Base-by-base conservation (phyloP, 2,113 vertebrate species). In the Cebidichthys violaceus region DNA sequence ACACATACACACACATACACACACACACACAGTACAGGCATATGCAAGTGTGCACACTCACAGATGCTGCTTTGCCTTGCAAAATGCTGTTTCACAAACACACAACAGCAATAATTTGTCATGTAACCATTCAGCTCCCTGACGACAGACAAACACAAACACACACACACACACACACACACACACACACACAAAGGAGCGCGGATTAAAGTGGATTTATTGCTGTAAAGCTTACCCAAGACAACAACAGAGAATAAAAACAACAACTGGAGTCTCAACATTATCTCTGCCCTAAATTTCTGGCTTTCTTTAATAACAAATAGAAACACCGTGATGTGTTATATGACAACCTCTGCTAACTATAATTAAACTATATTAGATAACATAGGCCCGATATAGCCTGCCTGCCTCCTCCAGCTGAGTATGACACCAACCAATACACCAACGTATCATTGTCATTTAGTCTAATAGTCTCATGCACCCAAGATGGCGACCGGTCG, bases 281-380 rank as follows among this genome's bases (percentile, higher is more conserved):
- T 66, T 0, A 7, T 73, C 29, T 64, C 47, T 60, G 43, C 13
- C 24, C 10, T 37, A 22, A 33, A 75, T 82, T 29, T 75, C 35
- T 8, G n/a, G 4, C 22, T 69, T 47, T 66, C 43, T 75, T 82
- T 50, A 74, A 68, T 54, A 17, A 70, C 2, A 9, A 22, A 29
- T 37, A 31, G 33, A 75, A 66, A 70, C 66, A 72, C 45, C 0
- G 45, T 81, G 73, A 82, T 43, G 81, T 86, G 65, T 79, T 87
- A 43, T 87, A 43, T 86, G 90, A 88, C 87, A 90, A 83, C 77
- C 72, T 83, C 81, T 57, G 76, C 73, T 78, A 86, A 84, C 79
- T 84, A 68, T 79, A 84, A 90, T 90, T 84, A 92, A 83, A 91
- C 84, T 84, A 84, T 73, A 89, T 92, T 83, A 90, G 86, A 90